Conservation (phyloP, 2,888 invertebrate species). For the Tricholauxania praeusta region DNA sequence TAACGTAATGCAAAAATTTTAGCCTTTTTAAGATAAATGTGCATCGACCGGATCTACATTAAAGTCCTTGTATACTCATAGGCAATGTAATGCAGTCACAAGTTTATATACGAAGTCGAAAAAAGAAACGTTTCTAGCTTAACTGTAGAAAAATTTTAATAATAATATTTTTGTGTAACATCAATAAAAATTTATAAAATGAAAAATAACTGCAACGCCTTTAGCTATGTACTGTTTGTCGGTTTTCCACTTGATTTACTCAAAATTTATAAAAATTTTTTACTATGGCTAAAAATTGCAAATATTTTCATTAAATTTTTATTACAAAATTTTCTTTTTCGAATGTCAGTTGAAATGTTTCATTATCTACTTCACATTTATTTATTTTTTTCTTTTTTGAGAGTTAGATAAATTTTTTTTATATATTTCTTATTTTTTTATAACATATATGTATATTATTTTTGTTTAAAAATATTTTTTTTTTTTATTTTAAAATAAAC, state of each 20-base stretch:
- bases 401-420: conserved; percentile 19
- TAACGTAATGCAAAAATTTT: background rate
- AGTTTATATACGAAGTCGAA: too few relatives aligned
- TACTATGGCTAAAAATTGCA: conserved; percentile 34
- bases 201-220: too few relatives aligned
- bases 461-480: conserved; percentile 41
- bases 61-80: too few relatives aligned
- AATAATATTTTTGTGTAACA: too few relatives aligned
- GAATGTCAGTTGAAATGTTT: conserved; percentile 15
- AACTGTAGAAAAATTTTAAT: too few relatives aligned
- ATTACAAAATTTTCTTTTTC: conserved; percentile 18
- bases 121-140: too few relatives aligned
- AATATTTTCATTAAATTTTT: background rate
- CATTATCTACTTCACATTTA: conserved; percentile 10
- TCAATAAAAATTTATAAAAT: too few relatives aligned
- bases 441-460: conserved; percentile 20
- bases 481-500: conserved; percentile 31
- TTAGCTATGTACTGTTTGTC: background rate
- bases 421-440: conserved; percentile 27
- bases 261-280: conserved; percentile 15
- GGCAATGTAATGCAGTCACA: too few relatives aligned
- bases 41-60: background rate
- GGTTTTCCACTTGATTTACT: conserved; percentile 20
- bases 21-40: conserved; percentile 3
- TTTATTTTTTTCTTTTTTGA: conserved; percentile 20